phyloP scores from a whole-genome alignment of 2,113 vertebrate genomes.

The Prolemur simus region DNA sequence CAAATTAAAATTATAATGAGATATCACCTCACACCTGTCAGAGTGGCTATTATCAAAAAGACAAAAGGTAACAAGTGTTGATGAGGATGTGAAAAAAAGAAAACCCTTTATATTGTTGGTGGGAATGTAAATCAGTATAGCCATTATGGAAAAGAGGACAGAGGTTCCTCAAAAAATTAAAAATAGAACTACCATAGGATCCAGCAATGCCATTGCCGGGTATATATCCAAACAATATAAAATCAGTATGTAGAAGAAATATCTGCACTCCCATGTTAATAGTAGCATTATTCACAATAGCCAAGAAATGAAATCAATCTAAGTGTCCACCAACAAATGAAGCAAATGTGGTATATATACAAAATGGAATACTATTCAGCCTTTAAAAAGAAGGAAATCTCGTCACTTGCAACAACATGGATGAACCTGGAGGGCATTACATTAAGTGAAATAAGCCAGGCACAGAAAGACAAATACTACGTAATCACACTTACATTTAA shows the following conservation, averaged over 20 bases:
- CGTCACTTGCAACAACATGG: neutral
- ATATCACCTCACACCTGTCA: neutral
- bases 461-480: neutral
- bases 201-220: neutral
- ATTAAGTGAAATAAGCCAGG: neutral
- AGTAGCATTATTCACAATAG: neutral
- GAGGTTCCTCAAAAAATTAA: neutral
- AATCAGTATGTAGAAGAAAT: neutral
- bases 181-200: neutral
- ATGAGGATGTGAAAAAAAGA: neutral
- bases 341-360: neutral
- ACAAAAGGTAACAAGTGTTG: neutral
- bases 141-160: neutral
- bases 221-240: neutral
- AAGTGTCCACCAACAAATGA: neutral
- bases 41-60: neutral
- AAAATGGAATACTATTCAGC: neutral
- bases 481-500: neutral
- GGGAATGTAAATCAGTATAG: neutral
- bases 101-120: neutral
- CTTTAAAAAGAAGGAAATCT: neutral
- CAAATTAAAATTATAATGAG: neutral
- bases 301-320: neutral
- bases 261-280: neutral
- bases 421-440: neutral